These are phyloP conservation scores for Bos taurus DNA, from an alignment of 2,113 vertebrate species.

Conservation along the genomic window ARS-UCD2.0 NC_037342.1:76924001-76924500, in stretches of 20 bases:
- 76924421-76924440: background rate
- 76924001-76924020: background rate
- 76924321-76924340: background rate
- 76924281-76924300: background rate
- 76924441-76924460: background rate
- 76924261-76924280: background rate
- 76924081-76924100: background rate
- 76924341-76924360: background rate
- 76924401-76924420: background rate
- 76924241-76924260: background rate
- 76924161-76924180: background rate
- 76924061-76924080: background rate
- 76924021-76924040: background rate
- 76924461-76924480: background rate
- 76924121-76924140: background rate
- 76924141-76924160: background rate
- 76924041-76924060: background rate
- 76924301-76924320: background rate
- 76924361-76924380: background rate
- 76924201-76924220: background rate
- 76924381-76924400: background rate
- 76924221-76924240: background rate
- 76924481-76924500: background rate
- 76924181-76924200: background rate
- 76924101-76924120: background rate